Evolutionary conservation across 2,113 vertebrate genomes (phyloP), one percentile per base, ranked within the genome.

Genomic region (Regulus satrapa): DNA sequence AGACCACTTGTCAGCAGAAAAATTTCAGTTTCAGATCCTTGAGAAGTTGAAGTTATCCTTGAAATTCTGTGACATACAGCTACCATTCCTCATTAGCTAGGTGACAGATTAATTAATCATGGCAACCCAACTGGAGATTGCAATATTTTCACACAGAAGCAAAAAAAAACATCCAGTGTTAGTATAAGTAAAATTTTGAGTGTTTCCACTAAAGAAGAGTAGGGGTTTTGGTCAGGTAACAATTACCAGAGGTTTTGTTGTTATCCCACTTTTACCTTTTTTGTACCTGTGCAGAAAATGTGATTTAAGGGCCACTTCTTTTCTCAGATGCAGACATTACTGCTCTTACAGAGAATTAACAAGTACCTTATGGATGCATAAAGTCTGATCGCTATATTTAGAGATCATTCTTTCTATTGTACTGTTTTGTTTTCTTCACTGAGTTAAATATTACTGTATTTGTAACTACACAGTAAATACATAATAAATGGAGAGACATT

Each of bases 21-120:
- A 96, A 89, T 12, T 85, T 91, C 56, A 86, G 13, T 86, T 88
- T 74, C 71, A 95, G 62, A 84, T 94, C 54, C 59, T 80, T 43
- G 18, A 96, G 92, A 97, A 97, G 48, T 68, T 90, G 77, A 95
- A 97, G 78, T 86, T 97, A 64, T 90, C 82, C 90, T 97, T 97
- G 94, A 97, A 95, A 96, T 95, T 94, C 86, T 82, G 41, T 94
- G 69, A 61, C 83, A 62, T 51, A 40, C 64, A 94, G 41, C 40
- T 94, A 86, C 64, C 18, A 3, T 89, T 97, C 69, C 85, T 96
- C 71, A 72, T 94, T 93, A 96, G 41, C n/a, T 67, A 88, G 43
- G 36, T 94, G 92, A 95, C 36, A 4, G 64, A 80, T 96, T 96
- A 97, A 95, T 97, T 97, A 97, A 95, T 94, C 88, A 92, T 46